Evolutionary conservation across 2,888 invertebrate species (phyloP).

Genomic region (Stenurella melanura): DNA sequence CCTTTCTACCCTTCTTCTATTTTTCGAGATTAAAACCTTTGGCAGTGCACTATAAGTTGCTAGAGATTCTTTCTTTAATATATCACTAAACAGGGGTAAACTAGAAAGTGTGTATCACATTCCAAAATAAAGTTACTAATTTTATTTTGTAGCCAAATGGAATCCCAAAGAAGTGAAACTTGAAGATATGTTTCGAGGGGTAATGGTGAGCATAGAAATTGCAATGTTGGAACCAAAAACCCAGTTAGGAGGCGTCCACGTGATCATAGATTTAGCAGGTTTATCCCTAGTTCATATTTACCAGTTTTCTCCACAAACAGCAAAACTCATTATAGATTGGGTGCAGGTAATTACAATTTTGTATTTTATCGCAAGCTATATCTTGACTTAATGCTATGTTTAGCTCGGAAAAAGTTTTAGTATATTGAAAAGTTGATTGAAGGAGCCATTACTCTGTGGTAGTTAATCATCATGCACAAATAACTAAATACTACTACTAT

Average conservation of each 20-base stretch:
- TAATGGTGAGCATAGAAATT: slow-evolving; percentile 82
- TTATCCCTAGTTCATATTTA: slow-evolving; percentile 82
- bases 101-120: neutral
- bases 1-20: no score
- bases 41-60: no score
- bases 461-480: no score
- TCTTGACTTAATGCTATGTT: no score
- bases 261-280: slow-evolving; percentile 86
- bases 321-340: slow-evolving; percentile 83
- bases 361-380: no score
- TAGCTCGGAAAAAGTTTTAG: no score
- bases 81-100: neutral
- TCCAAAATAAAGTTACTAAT: neutral
- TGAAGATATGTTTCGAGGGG: slow-evolving; percentile 81
- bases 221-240: slow-evolving; percentile 87
- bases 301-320: slow-evolving; percentile 87
- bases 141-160: slow-evolving; percentile 78
- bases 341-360: slow-evolving; percentile 75
- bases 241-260: slow-evolving; percentile 84
- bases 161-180: slow-evolving; percentile 82
- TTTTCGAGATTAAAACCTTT: no score
- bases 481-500: no score
- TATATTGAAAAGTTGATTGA: no score
- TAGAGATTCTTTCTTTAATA: no score
- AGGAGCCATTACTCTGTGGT: no score